These are phyloP conservation scores for Andrena dorsata DNA, from an alignment of 2,888 invertebrate species.

Conservation along the genomic window DNA sequence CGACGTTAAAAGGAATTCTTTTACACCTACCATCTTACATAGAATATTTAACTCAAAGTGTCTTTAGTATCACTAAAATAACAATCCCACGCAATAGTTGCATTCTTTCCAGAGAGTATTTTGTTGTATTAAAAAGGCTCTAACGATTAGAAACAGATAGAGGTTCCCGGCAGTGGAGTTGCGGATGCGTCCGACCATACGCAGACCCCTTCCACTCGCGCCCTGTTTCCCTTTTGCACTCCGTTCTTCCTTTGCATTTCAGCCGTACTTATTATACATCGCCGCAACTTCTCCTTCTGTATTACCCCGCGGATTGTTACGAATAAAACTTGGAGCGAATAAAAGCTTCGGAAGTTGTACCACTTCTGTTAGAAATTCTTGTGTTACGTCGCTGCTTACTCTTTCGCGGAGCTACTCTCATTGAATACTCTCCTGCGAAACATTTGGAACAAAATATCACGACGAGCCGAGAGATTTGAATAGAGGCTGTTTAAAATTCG, in stretches of 20 bases:
- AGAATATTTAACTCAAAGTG: neutral
- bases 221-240: neutral
- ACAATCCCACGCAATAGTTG: too few species aligned
- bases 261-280: neutral
- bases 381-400: neutral
- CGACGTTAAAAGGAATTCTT: neutral
- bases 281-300: neutral
- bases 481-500: too few species aligned
- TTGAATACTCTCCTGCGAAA: neutral
- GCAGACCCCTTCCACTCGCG: conserved; percentile 16
- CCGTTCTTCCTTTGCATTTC: neutral
- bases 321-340: neutral
- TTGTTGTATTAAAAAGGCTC: too few species aligned
- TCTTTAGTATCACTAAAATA: too few species aligned
- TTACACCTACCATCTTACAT: neutral
- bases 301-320: neutral
- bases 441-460: neutral
- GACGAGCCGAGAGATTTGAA: neutral
- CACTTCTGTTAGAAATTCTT: neutral
- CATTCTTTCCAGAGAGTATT: too few species aligned
- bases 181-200: conserved; percentile 16
- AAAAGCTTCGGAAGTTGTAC: neutral
- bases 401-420: neutral
- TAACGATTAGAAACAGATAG: too few species aligned
- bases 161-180: neutral